These are phyloP conservation scores for Sebastes steindachneri DNA, from an alignment of 2,797 vertebrate genomes.

Conservation along the genomic window DNA sequence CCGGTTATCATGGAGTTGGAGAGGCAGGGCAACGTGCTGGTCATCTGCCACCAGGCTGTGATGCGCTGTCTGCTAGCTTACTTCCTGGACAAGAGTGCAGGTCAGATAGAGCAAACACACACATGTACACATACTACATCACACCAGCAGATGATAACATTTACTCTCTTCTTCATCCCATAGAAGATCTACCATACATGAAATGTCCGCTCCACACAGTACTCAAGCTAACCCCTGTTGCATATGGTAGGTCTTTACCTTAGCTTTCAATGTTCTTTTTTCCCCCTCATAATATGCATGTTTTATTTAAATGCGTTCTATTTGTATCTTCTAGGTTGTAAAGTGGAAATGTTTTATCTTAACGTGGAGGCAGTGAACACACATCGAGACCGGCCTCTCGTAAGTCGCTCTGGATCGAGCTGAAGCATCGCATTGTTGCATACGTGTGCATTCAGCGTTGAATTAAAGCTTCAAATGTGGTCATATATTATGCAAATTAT, in stretches of 20 bases:
- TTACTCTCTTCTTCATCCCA: constrained; percentile 12
- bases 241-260: constrained; percentile 87
- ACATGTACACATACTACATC: background rate
- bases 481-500: background rate
- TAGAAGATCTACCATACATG: constrained; percentile 95
- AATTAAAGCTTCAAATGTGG: constrained; percentile 5
- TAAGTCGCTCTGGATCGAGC: constrained; percentile 76
- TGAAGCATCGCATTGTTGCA: background rate
- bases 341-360: constrained; percentile 92
- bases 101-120: constrained; percentile 64
- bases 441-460: constrained; percentile 9
- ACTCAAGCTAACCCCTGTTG: constrained; percentile 94
- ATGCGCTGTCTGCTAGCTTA: constrained; percentile 98
- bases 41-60: constrained; percentile 96
- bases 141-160: background rate
- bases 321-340: constrained; percentile 86
- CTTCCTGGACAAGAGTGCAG: constrained; percentile 97
- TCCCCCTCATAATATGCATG: background rate
- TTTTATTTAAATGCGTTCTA: background rate
- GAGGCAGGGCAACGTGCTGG: constrained; percentile 93
- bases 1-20: constrained; percentile 98
- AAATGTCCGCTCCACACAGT: constrained; percentile 95
- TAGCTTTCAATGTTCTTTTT: background rate
- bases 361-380: constrained; percentile 96
- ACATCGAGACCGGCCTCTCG: constrained; percentile 91